These are phyloP conservation scores for Brachypodius melanocephalos DNA, from an alignment of 2,113 vertebrate genomes.

Conservation along the genomic window DNA sequence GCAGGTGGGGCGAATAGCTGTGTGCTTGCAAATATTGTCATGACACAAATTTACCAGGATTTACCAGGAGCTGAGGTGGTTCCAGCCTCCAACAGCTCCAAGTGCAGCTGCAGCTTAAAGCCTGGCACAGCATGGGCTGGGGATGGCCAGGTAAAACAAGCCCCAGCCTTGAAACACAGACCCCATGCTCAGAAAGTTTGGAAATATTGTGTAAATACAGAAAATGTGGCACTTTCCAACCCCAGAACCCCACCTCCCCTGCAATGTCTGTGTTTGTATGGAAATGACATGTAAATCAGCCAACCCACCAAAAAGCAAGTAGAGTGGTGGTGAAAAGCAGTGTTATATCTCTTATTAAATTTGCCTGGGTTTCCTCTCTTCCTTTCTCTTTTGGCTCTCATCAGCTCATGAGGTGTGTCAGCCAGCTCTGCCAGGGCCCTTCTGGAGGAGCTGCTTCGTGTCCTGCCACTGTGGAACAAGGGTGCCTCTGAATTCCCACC, in stretches of 20 bases:
- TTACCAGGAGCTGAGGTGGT: neutral
- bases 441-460: accelerated
- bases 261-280: neutral
- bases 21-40: neutral
- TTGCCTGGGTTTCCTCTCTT: neutral
- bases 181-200: neutral
- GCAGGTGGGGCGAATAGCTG: neutral
- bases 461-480: neutral
- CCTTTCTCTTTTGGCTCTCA: neutral
- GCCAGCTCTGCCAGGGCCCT: neutral
- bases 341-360: neutral
- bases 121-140: neutral
- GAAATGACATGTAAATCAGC: neutral
- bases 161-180: neutral
- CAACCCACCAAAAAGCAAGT: neutral
- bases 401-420: neutral
- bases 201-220: neutral
- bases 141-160: neutral
- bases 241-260: accelerated
- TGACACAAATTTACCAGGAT: neutral
- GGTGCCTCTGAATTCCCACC: neutral
- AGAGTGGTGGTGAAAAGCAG: neutral
- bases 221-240: neutral
- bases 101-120: neutral
- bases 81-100: neutral